Conservation (phyloP, 2,888 invertebrate genomes). For the Metacarcinus magister region DNA sequence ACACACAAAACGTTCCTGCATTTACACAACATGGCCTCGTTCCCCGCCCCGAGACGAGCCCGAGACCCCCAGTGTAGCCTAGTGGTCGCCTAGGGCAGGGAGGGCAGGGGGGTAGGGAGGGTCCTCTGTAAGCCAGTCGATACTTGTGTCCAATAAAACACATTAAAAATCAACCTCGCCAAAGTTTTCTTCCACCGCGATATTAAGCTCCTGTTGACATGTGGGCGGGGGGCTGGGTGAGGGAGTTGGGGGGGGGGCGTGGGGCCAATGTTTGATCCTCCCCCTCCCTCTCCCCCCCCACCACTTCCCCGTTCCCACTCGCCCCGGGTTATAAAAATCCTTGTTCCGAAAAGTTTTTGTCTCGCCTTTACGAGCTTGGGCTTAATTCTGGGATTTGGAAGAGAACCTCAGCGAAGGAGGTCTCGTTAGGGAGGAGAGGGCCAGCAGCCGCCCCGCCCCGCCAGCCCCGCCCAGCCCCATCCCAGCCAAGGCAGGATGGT, state of each 20-base stretch:
- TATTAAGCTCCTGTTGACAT: constrained; percentile 28
- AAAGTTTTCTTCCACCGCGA: constrained; percentile 8
- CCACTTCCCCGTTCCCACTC: neutral
- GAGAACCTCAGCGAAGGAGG: constrained; percentile 40
- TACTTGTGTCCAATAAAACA: constrained; percentile 44
- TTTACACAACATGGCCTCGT: neutral
- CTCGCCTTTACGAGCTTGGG: constrained; percentile 38
- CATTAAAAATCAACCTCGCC: constrained; percentile 34
- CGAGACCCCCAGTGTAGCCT: neutral
- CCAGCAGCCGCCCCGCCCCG: constrained; percentile 17
- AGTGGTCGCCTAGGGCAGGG: neutral
- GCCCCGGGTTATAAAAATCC: constrained; percentile 32
- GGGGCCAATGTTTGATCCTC: neutral
- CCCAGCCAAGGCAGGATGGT: too few relatives aligned
- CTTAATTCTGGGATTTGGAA: constrained; percentile 51
- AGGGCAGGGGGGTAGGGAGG: neutral
- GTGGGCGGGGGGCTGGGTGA: neutral
- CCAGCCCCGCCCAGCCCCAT: neutral
- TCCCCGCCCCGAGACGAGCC: neutral
- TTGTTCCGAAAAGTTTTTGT: constrained; percentile 46
- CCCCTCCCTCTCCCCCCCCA: neutral
- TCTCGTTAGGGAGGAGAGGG: neutral
- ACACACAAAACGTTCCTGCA: too few relatives aligned
- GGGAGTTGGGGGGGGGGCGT: neutral
- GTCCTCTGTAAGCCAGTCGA: neutral